Conservation (phyloP, 2,113 vertebrate genomes). For the Cinclus cinclus region DNA sequence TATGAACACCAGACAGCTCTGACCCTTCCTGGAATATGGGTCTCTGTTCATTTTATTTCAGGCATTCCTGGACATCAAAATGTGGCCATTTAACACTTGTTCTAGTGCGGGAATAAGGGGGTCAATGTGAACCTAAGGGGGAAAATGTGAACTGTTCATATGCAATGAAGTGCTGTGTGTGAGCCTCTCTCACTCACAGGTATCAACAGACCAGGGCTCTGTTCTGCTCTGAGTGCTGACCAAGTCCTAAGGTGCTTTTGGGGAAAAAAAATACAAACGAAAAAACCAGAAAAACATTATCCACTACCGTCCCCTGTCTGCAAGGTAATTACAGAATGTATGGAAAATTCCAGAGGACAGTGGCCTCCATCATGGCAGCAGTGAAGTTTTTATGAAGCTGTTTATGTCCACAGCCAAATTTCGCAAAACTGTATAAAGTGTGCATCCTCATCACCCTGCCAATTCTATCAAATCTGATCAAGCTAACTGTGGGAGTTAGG, state of each 20-base stretch:
- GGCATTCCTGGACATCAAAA: neutral
- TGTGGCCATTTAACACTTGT: neutral
- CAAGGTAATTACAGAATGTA: neutral
- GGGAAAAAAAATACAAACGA: neutral
- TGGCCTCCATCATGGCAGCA: neutral
- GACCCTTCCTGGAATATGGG: neutral
- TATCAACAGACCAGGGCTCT: neutral
- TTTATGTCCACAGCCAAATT: neutral
- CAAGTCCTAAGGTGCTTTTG: accelerated
- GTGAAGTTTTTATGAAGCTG: neutral
- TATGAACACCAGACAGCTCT: neutral
- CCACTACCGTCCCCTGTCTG: neutral
- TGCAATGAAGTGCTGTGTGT: accelerated
- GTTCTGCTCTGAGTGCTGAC: neutral
- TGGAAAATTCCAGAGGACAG: neutral
- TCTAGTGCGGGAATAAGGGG: neutral
- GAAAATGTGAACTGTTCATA: accelerated
- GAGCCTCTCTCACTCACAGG: too few species aligned
- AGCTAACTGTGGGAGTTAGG: conserved; percentile 23
- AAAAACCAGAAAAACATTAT: neutral
- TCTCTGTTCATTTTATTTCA: neutral
- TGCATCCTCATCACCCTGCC: neutral
- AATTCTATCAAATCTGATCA: conserved; percentile 8
- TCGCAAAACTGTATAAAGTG: neutral
- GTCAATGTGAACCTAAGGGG: neutral